Percentiles rank a stretch among this genome's conserved stretches.
Evolutionary conservation across 1,140 invertebrate genomes (phyloP).

Genomic region (Drosophila auraria): DNA sequence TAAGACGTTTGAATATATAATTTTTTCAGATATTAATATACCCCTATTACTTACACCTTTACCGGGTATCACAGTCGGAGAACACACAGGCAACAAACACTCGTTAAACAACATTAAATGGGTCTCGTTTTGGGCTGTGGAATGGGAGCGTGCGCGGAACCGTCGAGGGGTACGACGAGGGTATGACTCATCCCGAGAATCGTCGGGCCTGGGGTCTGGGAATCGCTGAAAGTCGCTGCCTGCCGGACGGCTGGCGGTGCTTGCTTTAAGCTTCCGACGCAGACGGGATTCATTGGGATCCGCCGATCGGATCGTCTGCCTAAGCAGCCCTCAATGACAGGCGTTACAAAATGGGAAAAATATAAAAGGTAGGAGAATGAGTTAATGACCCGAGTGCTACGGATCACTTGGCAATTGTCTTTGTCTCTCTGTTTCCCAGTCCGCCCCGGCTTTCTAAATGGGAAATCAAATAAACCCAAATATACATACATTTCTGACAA

Average conservation of each 20-base stretch:
- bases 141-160: slow-evolving; percentile 38
- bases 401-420: slow-evolving; percentile 75
- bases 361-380: slow-evolving; percentile 41
- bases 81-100: slow-evolving; percentile 59
- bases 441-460: slow-evolving; percentile 68
- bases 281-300: slow-evolving; percentile 26
- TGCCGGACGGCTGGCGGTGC: slow-evolving; percentile 14
- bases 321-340: slow-evolving; percentile 79
- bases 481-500: slow-evolving; percentile 47
- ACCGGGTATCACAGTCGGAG: slow-evolving; percentile 13
- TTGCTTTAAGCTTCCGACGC: slow-evolving; percentile 66
- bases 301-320: slow-evolving; percentile 56
- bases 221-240: slow-evolving; percentile 28
- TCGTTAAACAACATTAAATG: slow-evolving; percentile 83
- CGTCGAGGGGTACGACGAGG: slow-evolving; percentile 5
- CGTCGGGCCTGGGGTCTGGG: slow-evolving; percentile 25
- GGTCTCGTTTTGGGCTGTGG: slow-evolving; percentile 67
- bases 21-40: neutral
- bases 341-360: slow-evolving; percentile 70
- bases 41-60: neutral
- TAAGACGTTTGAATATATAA: too few relatives aligned
- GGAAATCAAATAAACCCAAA: slow-evolving; percentile 74
- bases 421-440: slow-evolving; percentile 41
- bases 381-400: slow-evolving; percentile 76
- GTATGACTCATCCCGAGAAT: slow-evolving; percentile 45